Evolutionary conservation across 53 echinoderm and acorn worm species (phyloP).

Genomic region (Holothuria scabra): DNA sequence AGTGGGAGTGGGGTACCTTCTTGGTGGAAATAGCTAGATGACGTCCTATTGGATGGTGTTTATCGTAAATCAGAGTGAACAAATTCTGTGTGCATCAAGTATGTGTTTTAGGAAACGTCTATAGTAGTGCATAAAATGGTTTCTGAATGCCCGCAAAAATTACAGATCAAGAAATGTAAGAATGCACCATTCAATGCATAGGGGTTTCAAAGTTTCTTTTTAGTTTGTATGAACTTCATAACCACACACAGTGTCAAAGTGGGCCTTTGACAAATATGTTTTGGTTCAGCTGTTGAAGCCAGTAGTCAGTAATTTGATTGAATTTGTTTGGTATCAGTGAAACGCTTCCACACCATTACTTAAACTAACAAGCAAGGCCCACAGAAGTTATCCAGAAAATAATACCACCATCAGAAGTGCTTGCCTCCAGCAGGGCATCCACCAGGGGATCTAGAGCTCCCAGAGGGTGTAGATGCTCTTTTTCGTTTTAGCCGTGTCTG

Average conservation of each 20-base stretch:
- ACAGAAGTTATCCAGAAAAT: constrained; percentile 41
- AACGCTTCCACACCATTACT: constrained; percentile 34
- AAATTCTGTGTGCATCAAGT: no score
- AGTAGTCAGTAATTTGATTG: constrained; percentile 24
- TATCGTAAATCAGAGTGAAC: no score
- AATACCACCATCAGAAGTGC: constrained; percentile 37
- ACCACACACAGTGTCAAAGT: constrained; percentile 37
- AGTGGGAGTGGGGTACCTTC: no score
- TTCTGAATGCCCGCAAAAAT: no score
- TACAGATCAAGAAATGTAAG: no score
- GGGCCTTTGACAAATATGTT: constrained; percentile 24
- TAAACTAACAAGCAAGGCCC: constrained; percentile 43
- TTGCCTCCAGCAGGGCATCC: constrained; percentile 19
- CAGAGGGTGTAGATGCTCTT: background rate
- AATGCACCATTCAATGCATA: no score
- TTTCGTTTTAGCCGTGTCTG: constrained; percentile 12
- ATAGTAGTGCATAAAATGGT: no score
- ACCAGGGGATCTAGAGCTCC: constrained; percentile 2
- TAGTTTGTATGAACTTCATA: background rate
- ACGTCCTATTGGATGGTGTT: no score
- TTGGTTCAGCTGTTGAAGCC: constrained; percentile 25
- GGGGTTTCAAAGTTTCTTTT: background rate
- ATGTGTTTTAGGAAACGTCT: no score
- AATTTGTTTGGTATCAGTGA: constrained; percentile 49
- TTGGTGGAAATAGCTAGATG: no score